These are phyloP conservation scores for Scopus umbretta DNA, from an alignment of 2,113 vertebrate species.

Conservation along the genomic window DNA sequence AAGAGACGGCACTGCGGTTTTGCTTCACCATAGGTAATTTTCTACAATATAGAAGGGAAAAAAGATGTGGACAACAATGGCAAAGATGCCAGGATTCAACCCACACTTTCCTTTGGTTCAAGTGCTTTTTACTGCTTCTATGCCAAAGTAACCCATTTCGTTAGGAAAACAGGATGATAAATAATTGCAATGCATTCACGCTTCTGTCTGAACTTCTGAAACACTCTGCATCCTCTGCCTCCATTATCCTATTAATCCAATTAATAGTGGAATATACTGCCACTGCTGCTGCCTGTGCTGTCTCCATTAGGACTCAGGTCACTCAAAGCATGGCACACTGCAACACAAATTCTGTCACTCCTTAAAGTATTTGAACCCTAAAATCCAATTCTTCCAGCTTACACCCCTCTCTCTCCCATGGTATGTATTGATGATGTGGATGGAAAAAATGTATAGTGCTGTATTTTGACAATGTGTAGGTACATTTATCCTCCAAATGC, in stretches of 20 bases:
- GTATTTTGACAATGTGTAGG: background rate
- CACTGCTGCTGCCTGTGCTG: background rate
- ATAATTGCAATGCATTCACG: background rate
- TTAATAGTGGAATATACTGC: background rate
- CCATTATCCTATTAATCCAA: background rate
- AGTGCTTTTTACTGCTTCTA: background rate
- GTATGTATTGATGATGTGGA: fast-evolving
- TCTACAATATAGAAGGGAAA: background rate
- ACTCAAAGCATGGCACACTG: background rate
- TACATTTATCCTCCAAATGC: background rate
- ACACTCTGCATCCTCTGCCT: background rate
- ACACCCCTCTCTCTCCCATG: background rate
- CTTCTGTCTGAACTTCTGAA: background rate
- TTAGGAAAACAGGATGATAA: background rate
- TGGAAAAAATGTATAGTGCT: background rate
- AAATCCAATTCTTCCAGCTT: background rate
- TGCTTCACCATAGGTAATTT: background rate
- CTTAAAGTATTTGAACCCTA: background rate
- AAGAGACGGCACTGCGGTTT: background rate
- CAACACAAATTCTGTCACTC: background rate
- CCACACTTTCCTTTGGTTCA: background rate
- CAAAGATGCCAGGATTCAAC: background rate
- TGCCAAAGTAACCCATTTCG: background rate
- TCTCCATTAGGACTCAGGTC: background rate
- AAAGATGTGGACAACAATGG: background rate